Evolutionary conservation across 30 jellyfish, hydroid and myxozoan genomes (phyloP).

Genomic region (Cassiopea xamachana): DNA sequence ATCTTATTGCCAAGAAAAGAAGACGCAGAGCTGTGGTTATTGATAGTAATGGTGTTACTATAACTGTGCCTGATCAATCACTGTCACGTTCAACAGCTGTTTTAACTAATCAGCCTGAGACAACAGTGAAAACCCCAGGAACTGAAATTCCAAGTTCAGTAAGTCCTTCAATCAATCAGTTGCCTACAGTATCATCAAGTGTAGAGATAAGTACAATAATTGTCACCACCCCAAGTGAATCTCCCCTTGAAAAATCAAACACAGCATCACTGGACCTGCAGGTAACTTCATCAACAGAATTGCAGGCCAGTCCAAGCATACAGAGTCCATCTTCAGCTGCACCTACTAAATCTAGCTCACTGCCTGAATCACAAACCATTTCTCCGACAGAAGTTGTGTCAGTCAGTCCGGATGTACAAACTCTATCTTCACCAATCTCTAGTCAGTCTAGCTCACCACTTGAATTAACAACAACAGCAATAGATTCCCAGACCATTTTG

Average conservation of each 20-base stretch:
- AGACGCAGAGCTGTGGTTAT: conserved; percentile 1
- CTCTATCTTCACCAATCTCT: neutral
- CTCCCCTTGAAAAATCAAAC: neutral
- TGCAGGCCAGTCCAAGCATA: too few relatives aligned
- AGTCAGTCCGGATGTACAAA: neutral
- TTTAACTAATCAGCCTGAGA: too few relatives aligned
- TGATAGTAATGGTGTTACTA: neutral
- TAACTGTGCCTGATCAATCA: neutral
- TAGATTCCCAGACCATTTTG: neutral
- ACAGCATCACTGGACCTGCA: neutral
- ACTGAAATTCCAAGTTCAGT: neutral
- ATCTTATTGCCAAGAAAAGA: neutral
- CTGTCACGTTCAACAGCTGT: neutral
- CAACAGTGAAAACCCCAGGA: too few relatives aligned
- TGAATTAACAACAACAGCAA: neutral
- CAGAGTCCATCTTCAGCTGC: too few relatives aligned
- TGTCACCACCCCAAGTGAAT: neutral
- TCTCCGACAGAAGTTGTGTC: too few relatives aligned
- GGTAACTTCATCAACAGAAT: neutral
- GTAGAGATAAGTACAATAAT: neutral
- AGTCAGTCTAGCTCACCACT: neutral
- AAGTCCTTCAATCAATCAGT: neutral
- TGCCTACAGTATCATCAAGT: neutral
- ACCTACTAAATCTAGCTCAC: too few relatives aligned
- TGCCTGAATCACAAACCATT: too few relatives aligned